Evolutionary conservation across 1,140 invertebrate genomes (phyloP), one percentile per base, ranked within the genome.

Genomic region (Bombus affinis): DNA sequence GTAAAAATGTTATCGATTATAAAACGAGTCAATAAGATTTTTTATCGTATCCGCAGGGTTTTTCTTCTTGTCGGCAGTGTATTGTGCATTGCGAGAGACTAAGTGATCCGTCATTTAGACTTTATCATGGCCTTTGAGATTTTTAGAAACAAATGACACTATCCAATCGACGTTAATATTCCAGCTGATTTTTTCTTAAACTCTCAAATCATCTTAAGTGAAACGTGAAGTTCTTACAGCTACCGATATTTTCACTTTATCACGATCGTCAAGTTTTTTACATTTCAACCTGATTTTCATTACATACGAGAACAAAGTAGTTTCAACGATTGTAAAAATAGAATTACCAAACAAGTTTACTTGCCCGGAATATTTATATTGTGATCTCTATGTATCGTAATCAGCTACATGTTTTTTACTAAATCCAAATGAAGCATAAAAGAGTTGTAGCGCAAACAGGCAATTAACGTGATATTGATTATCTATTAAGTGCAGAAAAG

Each of bases 11-110:
- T 62, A 84, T 84, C 74, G 82, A 84, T 84, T 22, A 71, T 35
- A 71, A 84, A 70, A 68, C 44, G 65, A 78, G 82, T 84, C 75
- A 84, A 78, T 84, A 84, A 78, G 82, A 78, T 71, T 84, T 78
- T 71, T 78, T 62, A 70, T 70, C 81, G 39, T 28, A 10, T 25
- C 57, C 10, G 22, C 3, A 28, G 22, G 28, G 6, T 28, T 57
- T 53, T 53, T 6, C n/a, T 28, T 35, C n/a, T 81, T 37, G 37
- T 44, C 15, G 10, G 9, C n/a, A 28, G 9, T 47, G 15, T 59
- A 81, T 81, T 32, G 71, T 32, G 42, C 80, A 22, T 32, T 8
- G 2, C 25, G 18, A 22, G 18, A 32, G 44, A 35, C 25, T 42
- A 66, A 83, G 37, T 42, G 35, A 81, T 73, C 47, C 32, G 37